Evolutionary conservation across 1,140 invertebrate genomes (phyloP).

Genomic region (Cyphomyrmex costatus): DNA sequence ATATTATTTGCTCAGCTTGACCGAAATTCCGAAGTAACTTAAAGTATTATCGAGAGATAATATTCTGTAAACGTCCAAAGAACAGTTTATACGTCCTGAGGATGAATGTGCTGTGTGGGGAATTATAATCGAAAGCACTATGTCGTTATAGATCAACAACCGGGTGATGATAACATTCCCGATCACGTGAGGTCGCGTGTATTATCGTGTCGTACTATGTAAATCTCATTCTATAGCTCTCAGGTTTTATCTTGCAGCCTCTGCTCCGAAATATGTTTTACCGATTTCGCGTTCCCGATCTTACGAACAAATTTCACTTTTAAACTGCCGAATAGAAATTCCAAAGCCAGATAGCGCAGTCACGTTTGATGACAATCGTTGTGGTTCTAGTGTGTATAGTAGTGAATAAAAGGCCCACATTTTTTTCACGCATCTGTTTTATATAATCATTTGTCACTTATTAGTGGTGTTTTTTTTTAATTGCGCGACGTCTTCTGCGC

Average conservation of each 20-base stretch:
- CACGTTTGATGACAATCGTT: no score
- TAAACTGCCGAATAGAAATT: not conserved
- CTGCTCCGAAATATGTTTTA: slow-evolving; percentile 6
- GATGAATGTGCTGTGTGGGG: no score
- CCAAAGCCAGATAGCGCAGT: not conserved
- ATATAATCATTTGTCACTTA: no score
- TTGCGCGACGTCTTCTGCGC: no score
- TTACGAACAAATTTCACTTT: not conserved
- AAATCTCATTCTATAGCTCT: slow-evolving; percentile 1
- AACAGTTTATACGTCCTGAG: no score
- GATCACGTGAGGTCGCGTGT: not conserved
- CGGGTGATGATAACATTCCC: not conserved
- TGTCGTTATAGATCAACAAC: slow-evolving; percentile 38
- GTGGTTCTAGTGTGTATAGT: not conserved
- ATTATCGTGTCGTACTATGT: slow-evolving; percentile 17
- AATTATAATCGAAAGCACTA: not conserved
- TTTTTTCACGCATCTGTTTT: not conserved
- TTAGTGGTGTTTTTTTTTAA: no score
- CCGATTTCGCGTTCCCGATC: not conserved
- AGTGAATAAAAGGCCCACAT: slow-evolving; percentile 5
- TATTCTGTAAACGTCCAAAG: no score
- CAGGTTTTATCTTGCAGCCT: slow-evolving; percentile 7
- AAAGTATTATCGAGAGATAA: slow-evolving; percentile 14
- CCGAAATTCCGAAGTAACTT: not conserved
- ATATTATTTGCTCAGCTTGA: not conserved